Percentiles rank a stretch among this genome's conserved stretches.
These are phyloP conservation scores for Drosophila truncata DNA, from an alignment of 1,140 invertebrate species.

Conservation along the genomic window DNA sequence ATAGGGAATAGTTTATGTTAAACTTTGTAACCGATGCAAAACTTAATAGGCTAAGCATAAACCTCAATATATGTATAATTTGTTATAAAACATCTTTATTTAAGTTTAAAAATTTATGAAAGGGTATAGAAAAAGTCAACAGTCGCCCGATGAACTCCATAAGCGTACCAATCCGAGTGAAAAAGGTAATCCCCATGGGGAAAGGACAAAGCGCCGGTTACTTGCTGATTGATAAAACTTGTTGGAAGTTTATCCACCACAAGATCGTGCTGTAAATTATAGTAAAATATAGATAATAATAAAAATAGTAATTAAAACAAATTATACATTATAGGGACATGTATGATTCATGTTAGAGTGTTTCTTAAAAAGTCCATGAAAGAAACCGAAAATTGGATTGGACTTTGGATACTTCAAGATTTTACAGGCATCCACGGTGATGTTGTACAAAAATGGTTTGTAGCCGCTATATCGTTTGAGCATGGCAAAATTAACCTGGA, in stretches of 20 bases:
- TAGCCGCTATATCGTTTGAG: conserved; percentile 20
- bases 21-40: conserved; percentile 41
- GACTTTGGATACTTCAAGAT: conserved; percentile 3
- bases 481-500: conserved; percentile 17
- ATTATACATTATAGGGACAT: conserved; percentile 17
- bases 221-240: background rate
- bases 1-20: conserved; percentile 62
- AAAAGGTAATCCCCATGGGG: conserved; percentile 15
- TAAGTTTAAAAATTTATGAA: background rate
- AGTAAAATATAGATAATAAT: background rate
- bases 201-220: background rate
- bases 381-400: background rate
- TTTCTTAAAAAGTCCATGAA: background rate
- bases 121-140: conserved; percentile 6
- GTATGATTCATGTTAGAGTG: conserved; percentile 31
- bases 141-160: background rate
- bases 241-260: conserved; percentile 3
- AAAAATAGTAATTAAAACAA: background rate
- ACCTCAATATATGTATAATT: conserved; percentile 47
- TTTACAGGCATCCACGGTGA: conserved; percentile 24
- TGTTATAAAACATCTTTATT: conserved; percentile 2
- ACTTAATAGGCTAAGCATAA: conserved; percentile 32
- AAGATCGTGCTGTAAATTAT: conserved; percentile 14
- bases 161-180: conserved; percentile 1
- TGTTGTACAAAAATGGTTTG: conserved; percentile 31